Percentiles rank a stretch among this genome's conserved stretches.
Conservation (phyloP, 2,797 vertebrate species). For the Xenopus petersii region DNA sequence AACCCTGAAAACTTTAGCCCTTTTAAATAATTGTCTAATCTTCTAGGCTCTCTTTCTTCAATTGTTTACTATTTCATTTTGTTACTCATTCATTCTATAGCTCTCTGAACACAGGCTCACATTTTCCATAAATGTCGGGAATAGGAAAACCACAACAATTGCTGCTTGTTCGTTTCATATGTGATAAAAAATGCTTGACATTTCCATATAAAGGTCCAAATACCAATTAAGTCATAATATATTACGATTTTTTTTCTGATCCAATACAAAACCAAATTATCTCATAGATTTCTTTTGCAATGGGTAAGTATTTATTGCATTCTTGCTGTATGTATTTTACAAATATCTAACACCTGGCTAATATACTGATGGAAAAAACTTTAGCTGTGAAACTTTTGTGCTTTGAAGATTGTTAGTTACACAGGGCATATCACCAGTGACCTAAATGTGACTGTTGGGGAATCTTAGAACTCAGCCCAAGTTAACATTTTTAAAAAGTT, state of each 20-base stretch:
- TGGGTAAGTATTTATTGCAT: constrained; percentile 17
- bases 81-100: constrained; percentile 8
- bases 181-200: constrained; percentile 55
- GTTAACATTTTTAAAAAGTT: background rate
- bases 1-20: no score
- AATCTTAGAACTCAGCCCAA: background rate
- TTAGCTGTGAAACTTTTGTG: background rate
- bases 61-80: background rate
- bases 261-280: constrained; percentile 25
- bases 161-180: constrained; percentile 52
- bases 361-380: constrained; percentile 8
- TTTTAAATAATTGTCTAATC: no score
- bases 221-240: constrained; percentile 48
- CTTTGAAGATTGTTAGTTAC: background rate
- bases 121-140: constrained; percentile 51
- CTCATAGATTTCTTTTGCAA: constrained; percentile 44
- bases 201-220: constrained; percentile 53
- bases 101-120: constrained; percentile 1
- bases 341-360: constrained; percentile 6
- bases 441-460: background rate
- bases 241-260: constrained; percentile 44
- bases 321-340: constrained; percentile 5
- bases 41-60: background rate
- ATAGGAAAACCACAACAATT: constrained; percentile 57
- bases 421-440: background rate